phyloP scores from a whole-genome alignment of 2,888 invertebrate species.

The Brenthis daphne region DNA sequence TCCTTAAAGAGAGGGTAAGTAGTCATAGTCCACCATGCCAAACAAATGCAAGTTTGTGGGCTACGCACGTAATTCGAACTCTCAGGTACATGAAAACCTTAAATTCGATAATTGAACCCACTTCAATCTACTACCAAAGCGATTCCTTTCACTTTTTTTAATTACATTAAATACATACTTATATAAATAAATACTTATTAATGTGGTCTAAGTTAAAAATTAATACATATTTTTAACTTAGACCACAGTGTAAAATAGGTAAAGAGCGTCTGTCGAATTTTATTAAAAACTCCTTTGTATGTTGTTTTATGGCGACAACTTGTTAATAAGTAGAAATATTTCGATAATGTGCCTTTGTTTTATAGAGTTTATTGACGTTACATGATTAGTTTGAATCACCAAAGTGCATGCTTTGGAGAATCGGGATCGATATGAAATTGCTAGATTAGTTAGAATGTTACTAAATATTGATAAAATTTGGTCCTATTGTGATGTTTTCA shows the following conservation, averaged over 20 bases:
- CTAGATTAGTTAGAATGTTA: not conserved
- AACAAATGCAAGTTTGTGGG: no score
- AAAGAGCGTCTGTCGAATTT: conserved; percentile 62
- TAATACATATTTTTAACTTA: conserved; percentile 29
- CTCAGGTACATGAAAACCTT: no score
- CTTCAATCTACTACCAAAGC: no score
- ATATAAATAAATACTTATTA: not conserved
- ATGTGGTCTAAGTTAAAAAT: not conserved
- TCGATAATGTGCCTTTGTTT: conserved; percentile 64
- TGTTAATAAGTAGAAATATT: conserved; percentile 53
- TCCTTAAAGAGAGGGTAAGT: no score
- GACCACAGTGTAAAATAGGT: conserved; percentile 49
- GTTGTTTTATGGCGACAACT: conserved; percentile 58
- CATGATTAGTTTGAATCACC: conserved; percentile 44
- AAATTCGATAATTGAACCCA: no score
- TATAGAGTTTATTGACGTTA: conserved; percentile 55
- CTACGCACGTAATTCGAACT: no score
- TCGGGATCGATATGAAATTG: conserved; percentile 29
- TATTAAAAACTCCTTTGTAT: conserved; percentile 71
- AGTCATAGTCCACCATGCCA: no score
- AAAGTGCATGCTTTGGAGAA: conserved; percentile 44
- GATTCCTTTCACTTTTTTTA: not conserved
- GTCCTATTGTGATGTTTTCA: not conserved
- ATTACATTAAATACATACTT: not conserved
- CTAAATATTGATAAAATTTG: not conserved